Conservation (phyloP, 2,797 vertebrate species). For the Pseudochirops cupreus region DNA sequence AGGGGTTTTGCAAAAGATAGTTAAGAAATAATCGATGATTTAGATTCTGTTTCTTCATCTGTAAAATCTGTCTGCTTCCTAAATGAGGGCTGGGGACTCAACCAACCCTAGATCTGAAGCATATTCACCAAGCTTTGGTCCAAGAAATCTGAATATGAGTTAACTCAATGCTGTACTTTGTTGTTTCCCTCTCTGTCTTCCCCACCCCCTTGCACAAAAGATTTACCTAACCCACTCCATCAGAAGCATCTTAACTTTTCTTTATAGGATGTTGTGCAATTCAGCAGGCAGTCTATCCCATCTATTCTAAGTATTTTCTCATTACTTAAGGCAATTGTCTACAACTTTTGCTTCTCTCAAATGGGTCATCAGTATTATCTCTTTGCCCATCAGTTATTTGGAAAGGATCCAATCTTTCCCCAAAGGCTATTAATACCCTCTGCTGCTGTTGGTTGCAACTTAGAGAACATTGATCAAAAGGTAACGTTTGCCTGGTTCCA, state of each 20-base stretch:
- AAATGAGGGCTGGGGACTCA: background rate
- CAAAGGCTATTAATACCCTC: conserved; percentile 57
- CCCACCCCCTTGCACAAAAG: background rate
- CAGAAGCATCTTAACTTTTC: conserved; percentile 16
- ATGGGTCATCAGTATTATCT: conserved; percentile 36
- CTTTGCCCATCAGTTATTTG: conserved; percentile 43
- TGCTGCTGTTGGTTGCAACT: conserved; percentile 40
- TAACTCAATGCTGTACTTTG: background rate
- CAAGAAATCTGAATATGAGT: background rate
- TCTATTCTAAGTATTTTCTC: conserved; percentile 31
- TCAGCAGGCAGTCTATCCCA: background rate
- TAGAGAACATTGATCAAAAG: conserved; percentile 1
- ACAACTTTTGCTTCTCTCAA: background rate
- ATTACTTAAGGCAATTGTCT: conserved; percentile 31
- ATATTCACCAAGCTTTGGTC: background rate
- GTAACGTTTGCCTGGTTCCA: background rate
- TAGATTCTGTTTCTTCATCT: background rate
- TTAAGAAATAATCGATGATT: background rate
- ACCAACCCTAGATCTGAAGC: background rate
- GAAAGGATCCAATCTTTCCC: conserved; percentile 52
- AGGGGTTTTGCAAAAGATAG: background rate
- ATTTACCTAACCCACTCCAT: background rate
- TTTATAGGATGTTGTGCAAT: background rate
- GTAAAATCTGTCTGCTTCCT: background rate
- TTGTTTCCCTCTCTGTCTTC: background rate